phyloP scores from a whole-genome alignment of 2,113 vertebrate species.

The Melospiza georgiana region DNA sequence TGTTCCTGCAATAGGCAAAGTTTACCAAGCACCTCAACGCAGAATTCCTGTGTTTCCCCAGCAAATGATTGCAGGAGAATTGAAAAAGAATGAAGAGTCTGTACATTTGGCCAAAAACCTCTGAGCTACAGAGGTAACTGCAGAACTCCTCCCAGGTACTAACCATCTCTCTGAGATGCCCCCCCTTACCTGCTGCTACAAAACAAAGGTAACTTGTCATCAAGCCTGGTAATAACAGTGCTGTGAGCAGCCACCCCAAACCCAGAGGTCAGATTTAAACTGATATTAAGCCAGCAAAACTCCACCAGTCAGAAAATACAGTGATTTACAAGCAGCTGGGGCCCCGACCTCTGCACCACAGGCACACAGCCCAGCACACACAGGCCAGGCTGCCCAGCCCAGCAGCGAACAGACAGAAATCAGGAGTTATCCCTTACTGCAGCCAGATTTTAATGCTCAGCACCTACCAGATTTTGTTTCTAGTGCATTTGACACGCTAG shows the following conservation, averaged over 20 bases:
- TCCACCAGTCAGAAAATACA: not conserved
- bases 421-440: not conserved
- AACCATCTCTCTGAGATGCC: not conserved
- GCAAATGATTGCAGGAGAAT: not conserved
- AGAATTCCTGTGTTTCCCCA: not conserved
- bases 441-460: not conserved
- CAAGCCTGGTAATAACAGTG: not conserved
- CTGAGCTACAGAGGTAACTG: not conserved
- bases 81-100: not conserved
- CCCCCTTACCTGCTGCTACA: not conserved
- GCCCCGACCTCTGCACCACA: not conserved
- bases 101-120: not conserved
- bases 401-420: not conserved
- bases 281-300: not conserved
- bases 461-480: constrained; percentile 15
- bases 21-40: not conserved
- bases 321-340: not conserved
- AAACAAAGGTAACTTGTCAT: not conserved
- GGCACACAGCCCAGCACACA: not conserved
- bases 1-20: not conserved
- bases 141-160: not conserved
- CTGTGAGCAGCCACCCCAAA: not conserved
- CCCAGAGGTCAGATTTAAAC: not conserved
- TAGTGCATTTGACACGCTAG: not conserved
- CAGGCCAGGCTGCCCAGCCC: not conserved